Conservation (phyloP, 2,113 vertebrate genomes). For the Cromileptes altivelis region DNA sequence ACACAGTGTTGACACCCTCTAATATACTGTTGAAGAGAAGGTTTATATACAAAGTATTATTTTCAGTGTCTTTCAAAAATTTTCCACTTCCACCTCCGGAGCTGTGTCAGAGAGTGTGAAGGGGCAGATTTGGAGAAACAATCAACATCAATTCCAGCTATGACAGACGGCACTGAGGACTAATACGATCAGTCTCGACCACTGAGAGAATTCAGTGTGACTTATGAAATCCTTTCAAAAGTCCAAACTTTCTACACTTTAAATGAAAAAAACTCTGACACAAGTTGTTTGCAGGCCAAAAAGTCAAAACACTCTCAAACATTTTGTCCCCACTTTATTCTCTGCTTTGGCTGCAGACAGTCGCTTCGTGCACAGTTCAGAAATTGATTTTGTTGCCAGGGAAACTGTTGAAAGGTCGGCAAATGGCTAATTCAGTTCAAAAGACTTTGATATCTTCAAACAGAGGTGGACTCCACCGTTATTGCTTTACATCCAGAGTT, state of each 20-base stretch:
- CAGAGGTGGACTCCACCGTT: conserved; percentile 23
- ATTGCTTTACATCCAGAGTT: conserved; percentile 8
- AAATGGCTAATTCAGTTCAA: conserved; percentile 51
- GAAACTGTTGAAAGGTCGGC: conserved; percentile 60
- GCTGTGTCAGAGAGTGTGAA: background rate
- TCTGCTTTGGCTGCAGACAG: background rate
- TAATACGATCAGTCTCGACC: background rate
- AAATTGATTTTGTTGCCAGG: conserved; percentile 48
- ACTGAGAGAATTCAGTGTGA: background rate
- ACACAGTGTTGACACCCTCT: background rate
- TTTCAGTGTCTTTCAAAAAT: conserved; percentile 18
- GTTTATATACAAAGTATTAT: background rate
- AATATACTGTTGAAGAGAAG: conserved; percentile 11
- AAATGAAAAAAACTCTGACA: background rate
- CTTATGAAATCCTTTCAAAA: background rate
- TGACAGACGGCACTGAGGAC: background rate
- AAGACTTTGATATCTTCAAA: conserved; percentile 34
- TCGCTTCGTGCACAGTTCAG: conserved; percentile 13
- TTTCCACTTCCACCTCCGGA: conserved; percentile 23
- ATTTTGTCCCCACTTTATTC: background rate
- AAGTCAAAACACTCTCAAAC: conserved; percentile 6
- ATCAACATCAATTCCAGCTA: background rate
- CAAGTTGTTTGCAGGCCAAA: background rate
- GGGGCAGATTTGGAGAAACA: conserved; percentile 12
- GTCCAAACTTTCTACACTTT: conserved; percentile 1